Conservation (phyloP, 1,140 invertebrate genomes). For the Cotesia typhae region DNA sequence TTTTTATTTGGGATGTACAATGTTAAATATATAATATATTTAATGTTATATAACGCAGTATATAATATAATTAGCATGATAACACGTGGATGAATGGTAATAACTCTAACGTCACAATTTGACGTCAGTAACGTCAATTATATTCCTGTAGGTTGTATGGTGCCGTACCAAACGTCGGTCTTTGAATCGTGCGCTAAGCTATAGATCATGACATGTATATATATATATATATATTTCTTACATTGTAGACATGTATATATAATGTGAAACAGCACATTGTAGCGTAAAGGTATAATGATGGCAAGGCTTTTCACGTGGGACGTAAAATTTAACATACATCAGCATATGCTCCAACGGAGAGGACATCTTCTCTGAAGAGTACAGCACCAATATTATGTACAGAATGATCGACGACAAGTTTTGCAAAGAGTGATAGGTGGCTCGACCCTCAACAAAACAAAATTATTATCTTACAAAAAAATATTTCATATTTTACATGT, state of each 20-base stretch:
- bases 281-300: too few relatives aligned
- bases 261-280: too few relatives aligned
- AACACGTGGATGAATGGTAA: conserved; percentile 10
- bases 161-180: too few relatives aligned
- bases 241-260: too few relatives aligned
- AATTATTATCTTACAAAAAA: background rate
- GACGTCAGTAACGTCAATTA: conserved; percentile 31
- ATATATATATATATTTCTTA: too few relatives aligned
- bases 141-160: conserved; percentile 11
- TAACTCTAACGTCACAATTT: conserved; percentile 15
- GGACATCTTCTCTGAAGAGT: too few relatives aligned
- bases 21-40: background rate
- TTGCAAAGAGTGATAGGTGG: background rate
- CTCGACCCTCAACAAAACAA: conserved; percentile 1
- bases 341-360: background rate
- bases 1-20: too few relatives aligned
- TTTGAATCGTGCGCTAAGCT: too few relatives aligned
- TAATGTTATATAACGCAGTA: conserved; percentile 8
- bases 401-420: too few relatives aligned
- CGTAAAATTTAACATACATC: conserved; percentile 7
- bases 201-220: too few relatives aligned
- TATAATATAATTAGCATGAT: conserved; percentile 27
- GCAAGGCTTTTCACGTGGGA: conserved; percentile 5
- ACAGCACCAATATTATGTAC: too few relatives aligned
- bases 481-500: too few relatives aligned